Evolutionary conservation across 1,140 invertebrate species (phyloP), one percentile per base, ranked within the genome.

Genomic region (Oscheius sp.): DNA sequence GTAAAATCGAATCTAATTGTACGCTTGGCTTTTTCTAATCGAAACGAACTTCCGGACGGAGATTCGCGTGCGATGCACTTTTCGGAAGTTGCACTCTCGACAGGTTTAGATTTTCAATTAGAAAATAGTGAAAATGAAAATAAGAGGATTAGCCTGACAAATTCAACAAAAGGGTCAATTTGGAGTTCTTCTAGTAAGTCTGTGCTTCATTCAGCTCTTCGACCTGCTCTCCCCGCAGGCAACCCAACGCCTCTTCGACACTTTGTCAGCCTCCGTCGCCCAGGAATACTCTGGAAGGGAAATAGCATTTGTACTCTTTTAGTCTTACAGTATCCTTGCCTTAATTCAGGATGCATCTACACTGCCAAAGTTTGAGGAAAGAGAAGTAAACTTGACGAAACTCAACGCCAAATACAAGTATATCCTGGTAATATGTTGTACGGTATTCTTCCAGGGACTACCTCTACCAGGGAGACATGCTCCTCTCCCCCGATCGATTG

Each of bases 401-500:
- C 28, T 55, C 15, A 55, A 55, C 49, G 28, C 15, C 7, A 55
- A 55, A 26, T 55, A 55, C 49, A 55, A 26, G 49, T 42, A 42
- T 42, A 10, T n/a, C n/a, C n/a, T n/a, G n/a, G n/a, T n/a, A n/a
- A n/a, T n/a, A n/a, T n/a, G n/a, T n/a, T n/a, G n/a, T n/a, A 42
- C n/a, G n/a, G n/a, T 42, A 10, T 42, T 42, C 38, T 10, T 42
- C n/a, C 38, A 42, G 38, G n/a, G 49, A 55, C 28, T 23, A 55
- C 28, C 49, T 55, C 7, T 55, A 55, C 23, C 49, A 55, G 23
- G 49, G 49, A 55, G 49, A 55, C 49, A 55, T 55, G 49, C 15
- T 55, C 23, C 23, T 55, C 7, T 26, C 7, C 28, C 49, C 49
- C 15, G 49, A 7, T 4, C 15, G 15, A 7, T 55, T 55, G 49